A percentile compares a stretch with the other conserved stretches of the same genome.
These are phyloP conservation scores for Ceyx margarethae DNA, from an alignment of 2,113 vertebrate species.

Conservation along the genomic window DNA sequence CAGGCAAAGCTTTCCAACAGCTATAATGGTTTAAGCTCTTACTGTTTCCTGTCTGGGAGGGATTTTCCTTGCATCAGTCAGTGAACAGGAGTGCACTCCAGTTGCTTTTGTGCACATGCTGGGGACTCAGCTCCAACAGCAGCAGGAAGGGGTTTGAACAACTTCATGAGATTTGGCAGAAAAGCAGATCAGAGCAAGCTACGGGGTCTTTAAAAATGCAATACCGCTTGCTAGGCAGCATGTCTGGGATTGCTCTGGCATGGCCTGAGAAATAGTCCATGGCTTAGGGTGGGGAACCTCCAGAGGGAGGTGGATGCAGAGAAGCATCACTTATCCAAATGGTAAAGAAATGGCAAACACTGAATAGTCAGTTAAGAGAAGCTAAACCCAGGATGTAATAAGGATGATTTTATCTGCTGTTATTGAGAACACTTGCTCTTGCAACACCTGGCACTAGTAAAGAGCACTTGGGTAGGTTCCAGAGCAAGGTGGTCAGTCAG, in stretches of 20 bases:
- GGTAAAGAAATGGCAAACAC: neutral
- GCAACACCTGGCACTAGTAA: neutral
- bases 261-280: neutral
- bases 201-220: neutral
- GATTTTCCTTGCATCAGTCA: neutral
- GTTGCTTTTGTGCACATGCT: neutral
- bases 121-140: neutral
- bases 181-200: neutral
- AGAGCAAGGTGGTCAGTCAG: neutral
- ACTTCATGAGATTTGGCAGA: neutral
- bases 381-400: neutral
- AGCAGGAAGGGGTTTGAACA: neutral
- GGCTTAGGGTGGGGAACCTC: neutral
- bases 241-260: neutral
- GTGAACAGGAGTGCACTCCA: neutral
- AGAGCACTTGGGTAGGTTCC: neutral
- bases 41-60: conserved; percentile 20
- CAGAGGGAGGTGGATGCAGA: neutral
- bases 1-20: neutral
- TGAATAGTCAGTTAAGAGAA: neutral
- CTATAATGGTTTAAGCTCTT: neutral
- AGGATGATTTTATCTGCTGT: neutral
- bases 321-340: neutral
- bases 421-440: rapidly evolving
- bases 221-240: rapidly evolving